Conservation (phyloP, 1,140 invertebrate species). For the Olivierus martensii region DNA sequence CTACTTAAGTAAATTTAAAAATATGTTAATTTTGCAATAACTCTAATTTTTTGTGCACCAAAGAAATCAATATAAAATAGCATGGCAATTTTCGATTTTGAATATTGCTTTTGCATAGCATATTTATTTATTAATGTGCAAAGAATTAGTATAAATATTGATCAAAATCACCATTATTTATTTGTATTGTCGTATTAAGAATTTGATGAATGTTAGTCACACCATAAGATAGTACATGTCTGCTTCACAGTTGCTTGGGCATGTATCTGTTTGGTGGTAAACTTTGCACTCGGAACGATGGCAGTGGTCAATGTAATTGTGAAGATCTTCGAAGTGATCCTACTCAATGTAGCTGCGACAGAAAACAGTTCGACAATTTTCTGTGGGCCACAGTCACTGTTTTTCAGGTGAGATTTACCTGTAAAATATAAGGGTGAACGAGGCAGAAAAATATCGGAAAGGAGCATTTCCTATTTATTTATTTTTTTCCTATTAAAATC, state of each 20-base stretch:
- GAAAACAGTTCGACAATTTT: conserved; percentile 95
- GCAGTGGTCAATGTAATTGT: conserved; percentile 72
- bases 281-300: conserved; percentile 72
- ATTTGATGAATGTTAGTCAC: background rate
- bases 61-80: too few relatives aligned
- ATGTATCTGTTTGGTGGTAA: conserved; percentile 98
- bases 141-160: background rate
- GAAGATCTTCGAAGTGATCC: conserved; percentile 70
- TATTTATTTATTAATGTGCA: background rate
- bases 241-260: conserved; percentile 71
- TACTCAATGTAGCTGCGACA: conserved; percentile 76
- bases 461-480: background rate
- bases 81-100: background rate
- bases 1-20: too few relatives aligned
- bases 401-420: conserved; percentile 61
- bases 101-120: background rate
- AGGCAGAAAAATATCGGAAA: background rate
- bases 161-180: background rate
- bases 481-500: too few relatives aligned
- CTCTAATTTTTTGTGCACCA: too few relatives aligned
- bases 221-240: background rate
- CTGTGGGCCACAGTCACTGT: conserved; percentile 91
- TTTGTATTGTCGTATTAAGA: background rate
- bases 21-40: too few relatives aligned
- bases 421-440: background rate